Evolutionary conservation across 2,888 invertebrate genomes (phyloP).

Genomic region (Stictocephala bisonia): DNA sequence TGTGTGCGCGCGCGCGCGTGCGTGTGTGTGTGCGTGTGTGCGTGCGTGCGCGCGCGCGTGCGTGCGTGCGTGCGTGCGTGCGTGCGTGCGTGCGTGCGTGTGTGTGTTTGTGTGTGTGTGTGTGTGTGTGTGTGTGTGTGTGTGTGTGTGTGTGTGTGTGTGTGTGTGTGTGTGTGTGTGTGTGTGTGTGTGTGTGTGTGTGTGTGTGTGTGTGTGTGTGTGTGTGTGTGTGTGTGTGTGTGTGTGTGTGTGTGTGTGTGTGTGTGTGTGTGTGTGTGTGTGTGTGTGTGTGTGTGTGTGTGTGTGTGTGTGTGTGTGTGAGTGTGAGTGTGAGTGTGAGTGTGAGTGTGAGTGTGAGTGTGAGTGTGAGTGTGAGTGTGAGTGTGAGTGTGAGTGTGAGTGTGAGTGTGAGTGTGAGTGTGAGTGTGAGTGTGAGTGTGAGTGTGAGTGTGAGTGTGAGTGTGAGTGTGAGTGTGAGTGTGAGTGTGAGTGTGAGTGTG

Average conservation of each 20-base stretch:
- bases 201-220: not conserved
- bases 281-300: not conserved
- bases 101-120: no score
- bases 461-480: not conserved
- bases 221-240: not conserved
- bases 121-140: not conserved
- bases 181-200: not conserved
- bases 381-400: not conserved
- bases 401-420: constrained; percentile 12
- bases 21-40: not conserved
- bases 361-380: not conserved
- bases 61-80: not conserved
- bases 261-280: not conserved
- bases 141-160: not conserved
- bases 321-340: constrained; percentile 6
- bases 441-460: not conserved
- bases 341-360: not conserved
- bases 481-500: not conserved
- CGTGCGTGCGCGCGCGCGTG: not conserved
- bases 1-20: not conserved
- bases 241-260: not conserved
- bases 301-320: not conserved
- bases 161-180: not conserved
- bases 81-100: no score
- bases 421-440: not conserved